Evolutionary conservation across 2,113 vertebrate species (phyloP), one percentile per base, ranked within the genome.

Genomic region (Festucalex cinctus): DNA sequence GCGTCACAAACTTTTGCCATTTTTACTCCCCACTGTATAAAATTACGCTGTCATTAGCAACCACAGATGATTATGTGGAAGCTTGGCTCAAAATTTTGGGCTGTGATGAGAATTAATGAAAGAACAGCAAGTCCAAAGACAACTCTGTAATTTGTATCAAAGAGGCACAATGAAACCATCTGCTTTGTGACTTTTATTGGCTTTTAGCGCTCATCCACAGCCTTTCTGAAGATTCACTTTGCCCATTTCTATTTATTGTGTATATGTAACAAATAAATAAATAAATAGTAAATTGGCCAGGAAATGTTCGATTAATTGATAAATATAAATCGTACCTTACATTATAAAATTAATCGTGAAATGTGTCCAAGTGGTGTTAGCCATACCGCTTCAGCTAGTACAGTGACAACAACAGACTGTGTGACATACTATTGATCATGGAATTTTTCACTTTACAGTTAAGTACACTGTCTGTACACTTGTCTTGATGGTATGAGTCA

Each of bases 31-130:
- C 46, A 44, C 46, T 56, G 62, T 63, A 74, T 84, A 81, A 77
- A 83, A 86, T 85, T 68, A 81, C 43, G 37, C 71, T 76, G 78
- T 82, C 77, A 74, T 79, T 68, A 74, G 67, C 53, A 74, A 78
- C 68, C 17, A 1, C 49, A 70, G 46, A 74, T 58, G 58, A 83
- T 82, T 62, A 79, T 39, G 62, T 14, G 62, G 70, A 54, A 70
- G 68, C 54, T 67, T 66, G 63, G 73, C 76, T 78, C 48, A 48
- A 73, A 71, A 82, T 77, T 66, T 80, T 75, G 59, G 74, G 73
- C 60, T 61, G 61, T 63, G 77, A 56, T 61, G 78, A 63, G 59
- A 70, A 69, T 68, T 66, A 81, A 87, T 75, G 67, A 79, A 73
- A 84, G 73, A 80, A 68, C 63, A 61, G 69, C 2, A 41, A 68